phyloP scores from a whole-genome alignment of 1,140 invertebrate species.

The Eueides isabella region DNA sequence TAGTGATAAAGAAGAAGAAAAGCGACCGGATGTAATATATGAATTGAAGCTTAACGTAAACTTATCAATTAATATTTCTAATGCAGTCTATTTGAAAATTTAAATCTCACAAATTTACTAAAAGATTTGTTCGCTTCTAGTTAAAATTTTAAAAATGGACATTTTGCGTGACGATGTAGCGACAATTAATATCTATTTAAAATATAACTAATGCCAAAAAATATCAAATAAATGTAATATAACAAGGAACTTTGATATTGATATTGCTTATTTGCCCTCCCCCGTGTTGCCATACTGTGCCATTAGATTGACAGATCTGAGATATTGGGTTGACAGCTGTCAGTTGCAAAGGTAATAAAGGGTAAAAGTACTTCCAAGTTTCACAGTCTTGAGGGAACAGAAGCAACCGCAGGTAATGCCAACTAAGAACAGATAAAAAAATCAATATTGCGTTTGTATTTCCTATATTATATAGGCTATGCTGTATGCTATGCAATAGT shows the following conservation, averaged over 20 bases:
- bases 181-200: too few species aligned
- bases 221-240: not conserved
- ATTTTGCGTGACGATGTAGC: too few species aligned
- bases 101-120: not conserved
- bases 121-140: not conserved
- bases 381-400: constrained; percentile 20
- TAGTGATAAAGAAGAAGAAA: constrained; percentile 54
- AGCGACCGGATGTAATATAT: constrained; percentile 46
- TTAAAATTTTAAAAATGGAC: not conserved
- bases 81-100: too few species aligned
- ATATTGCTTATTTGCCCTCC: constrained; percentile 18
- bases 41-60: not conserved
- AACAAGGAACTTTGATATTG: not conserved
- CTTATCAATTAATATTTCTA: too few species aligned
- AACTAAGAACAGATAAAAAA: not conserved
- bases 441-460: not conserved
- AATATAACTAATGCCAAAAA: too few species aligned
- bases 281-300: constrained; percentile 15
- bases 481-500: not conserved
- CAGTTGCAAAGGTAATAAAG: constrained; percentile 36
- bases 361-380: constrained; percentile 14
- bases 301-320: constrained; percentile 28
- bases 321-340: constrained; percentile 41
- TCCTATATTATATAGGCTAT: not conserved
- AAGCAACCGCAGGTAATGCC: constrained; percentile 27